phyloP scores from a whole-genome alignment of 35 echinoderm and acorn worm genomes.

The Apostichopus californicus region DNA sequence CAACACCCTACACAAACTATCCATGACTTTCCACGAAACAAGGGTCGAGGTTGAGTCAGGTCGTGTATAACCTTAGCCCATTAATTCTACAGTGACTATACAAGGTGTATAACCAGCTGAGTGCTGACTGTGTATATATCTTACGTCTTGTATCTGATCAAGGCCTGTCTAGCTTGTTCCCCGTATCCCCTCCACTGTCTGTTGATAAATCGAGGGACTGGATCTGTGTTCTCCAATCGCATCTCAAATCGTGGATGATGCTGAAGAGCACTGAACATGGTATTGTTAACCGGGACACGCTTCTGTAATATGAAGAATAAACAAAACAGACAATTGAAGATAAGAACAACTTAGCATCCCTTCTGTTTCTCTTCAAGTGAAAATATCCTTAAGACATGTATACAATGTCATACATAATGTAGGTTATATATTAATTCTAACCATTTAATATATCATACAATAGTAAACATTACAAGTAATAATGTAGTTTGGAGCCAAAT shows the following conservation, averaged over 20 bases:
- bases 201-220: constrained; percentile 91
- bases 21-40: no score
- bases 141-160: constrained; percentile 99
- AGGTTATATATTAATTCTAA: no score
- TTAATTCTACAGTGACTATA: no score
- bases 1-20: no score
- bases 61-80: no score
- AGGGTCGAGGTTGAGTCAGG: no score
- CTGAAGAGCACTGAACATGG: constrained; percentile 90
- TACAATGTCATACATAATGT: not conserved
- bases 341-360: not conserved
- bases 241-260: constrained; percentile 92
- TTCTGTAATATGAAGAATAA: constrained; percentile 60
- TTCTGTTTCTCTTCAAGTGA: not conserved
- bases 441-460: no score
- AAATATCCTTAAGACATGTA: not conserved
- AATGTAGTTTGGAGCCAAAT: no score
- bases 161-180: constrained; percentile 86
- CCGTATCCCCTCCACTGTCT: constrained; percentile 94
- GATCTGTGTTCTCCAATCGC: constrained; percentile 91
- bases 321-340: not conserved
- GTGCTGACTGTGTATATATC: no score
- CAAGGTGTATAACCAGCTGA: no score
- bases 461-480: no score
- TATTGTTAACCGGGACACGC: constrained; percentile 82